Percentiles rank a stretch among this genome's conserved stretches.
Conservation (phyloP, 2,113 vertebrate species). For the Limanda limanda region DNA sequence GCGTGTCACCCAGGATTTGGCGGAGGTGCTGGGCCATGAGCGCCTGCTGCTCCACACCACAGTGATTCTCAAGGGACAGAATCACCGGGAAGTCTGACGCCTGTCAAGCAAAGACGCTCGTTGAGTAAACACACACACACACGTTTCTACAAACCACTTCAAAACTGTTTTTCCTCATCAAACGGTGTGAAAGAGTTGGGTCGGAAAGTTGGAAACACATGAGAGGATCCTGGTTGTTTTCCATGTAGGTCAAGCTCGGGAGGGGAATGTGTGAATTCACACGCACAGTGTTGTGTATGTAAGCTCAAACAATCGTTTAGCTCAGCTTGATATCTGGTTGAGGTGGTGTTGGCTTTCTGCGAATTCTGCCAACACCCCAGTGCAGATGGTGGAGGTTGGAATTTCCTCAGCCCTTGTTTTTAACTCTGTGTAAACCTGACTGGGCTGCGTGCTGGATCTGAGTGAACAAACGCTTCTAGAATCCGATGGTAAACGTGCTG, state of each 20-base stretch:
- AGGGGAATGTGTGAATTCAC: constrained; percentile 7
- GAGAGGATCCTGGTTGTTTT: constrained; percentile 33
- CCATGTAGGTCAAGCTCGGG: constrained; percentile 28
- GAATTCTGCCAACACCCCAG: not conserved
- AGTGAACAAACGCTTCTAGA: not conserved
- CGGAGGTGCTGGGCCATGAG: constrained; percentile 85
- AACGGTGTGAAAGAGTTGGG: not conserved
- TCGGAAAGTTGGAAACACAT: constrained; percentile 27
- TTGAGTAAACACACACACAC: not conserved
- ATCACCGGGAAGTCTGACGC: constrained; percentile 90
- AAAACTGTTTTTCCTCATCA: constrained; percentile 5
- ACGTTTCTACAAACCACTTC: constrained; percentile 22
- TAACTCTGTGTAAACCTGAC: too few species aligned
- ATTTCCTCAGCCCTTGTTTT: not conserved
- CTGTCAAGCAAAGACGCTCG: constrained; percentile 67
- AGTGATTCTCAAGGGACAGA: constrained; percentile 94
- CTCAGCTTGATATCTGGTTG: not conserved
- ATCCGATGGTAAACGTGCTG: not conserved
- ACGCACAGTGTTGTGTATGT: not conserved
- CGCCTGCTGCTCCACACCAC: constrained; percentile 90
- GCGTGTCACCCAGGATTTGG: constrained; percentile 86
- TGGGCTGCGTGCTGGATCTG: not conserved
- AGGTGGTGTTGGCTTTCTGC: too few species aligned
- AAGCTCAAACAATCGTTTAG: not conserved
- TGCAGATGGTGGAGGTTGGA: not conserved